These are phyloP conservation scores for Leuctra nigra DNA, from an alignment of 2,888 invertebrate species.

Conservation along the genomic window DNA sequence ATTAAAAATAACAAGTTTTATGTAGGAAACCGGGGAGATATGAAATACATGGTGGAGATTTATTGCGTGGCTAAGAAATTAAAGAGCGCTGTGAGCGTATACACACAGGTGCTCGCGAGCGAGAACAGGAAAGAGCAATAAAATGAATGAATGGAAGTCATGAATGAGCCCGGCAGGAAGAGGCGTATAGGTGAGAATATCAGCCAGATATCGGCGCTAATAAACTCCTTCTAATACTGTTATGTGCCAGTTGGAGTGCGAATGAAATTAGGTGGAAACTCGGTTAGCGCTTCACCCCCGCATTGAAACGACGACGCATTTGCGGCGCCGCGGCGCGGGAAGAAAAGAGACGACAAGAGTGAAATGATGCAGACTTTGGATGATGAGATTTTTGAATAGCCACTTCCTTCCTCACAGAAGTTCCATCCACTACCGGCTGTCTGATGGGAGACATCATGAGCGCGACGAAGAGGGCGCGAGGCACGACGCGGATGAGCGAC, in stretches of 20 bases:
- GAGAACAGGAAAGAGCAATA: too few species aligned
- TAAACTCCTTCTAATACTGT: neutral
- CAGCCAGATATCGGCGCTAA: too few species aligned
- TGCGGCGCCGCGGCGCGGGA: neutral
- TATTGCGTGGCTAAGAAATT: too few species aligned
- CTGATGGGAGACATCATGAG: conserved; percentile 21
- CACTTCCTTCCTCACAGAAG: conserved; percentile 19
- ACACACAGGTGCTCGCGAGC: too few species aligned
- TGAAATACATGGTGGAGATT: too few species aligned
- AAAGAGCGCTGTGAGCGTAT: too few species aligned
- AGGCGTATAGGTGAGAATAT: too few species aligned
- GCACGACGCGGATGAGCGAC: neutral
- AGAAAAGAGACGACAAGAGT: neutral
- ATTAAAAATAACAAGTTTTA: conserved; percentile 13
- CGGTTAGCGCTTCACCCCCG: neutral
- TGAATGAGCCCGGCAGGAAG: too few species aligned
- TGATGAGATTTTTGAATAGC: conserved; percentile 24
- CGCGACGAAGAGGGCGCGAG: conserved; percentile 7
- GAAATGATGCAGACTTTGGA: conserved; percentile 14
- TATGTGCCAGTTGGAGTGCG: neutral
- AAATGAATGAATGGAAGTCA: too few species aligned
- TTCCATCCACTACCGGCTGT: neutral
- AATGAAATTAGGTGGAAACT: conserved; percentile 3
- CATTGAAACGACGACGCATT: neutral
- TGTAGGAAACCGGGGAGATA: neutral